phyloP scores from a whole-genome alignment of 2,113 vertebrate genomes.

The Coreoperca whiteheadi region DNA sequence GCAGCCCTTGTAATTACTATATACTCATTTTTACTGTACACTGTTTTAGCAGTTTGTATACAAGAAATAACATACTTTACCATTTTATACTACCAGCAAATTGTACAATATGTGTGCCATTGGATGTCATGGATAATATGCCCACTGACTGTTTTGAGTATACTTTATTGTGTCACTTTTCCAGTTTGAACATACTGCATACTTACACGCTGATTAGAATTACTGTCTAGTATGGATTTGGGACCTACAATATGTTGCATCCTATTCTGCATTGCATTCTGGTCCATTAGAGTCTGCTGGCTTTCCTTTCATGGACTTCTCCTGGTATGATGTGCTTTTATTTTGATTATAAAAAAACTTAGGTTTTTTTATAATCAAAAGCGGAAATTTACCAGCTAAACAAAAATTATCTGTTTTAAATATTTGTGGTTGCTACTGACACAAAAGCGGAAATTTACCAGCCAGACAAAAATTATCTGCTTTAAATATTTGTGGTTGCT shows the following conservation, averaged over 20 bases:
- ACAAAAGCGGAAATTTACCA: background rate
- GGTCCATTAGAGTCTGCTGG: background rate
- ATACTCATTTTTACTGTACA: no score
- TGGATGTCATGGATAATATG: no score
- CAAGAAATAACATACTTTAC: no score
- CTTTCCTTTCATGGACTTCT: background rate
- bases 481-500: background rate
- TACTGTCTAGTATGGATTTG: background rate
- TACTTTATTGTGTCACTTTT: background rate
- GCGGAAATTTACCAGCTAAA: background rate
- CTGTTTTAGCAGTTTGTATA: no score
- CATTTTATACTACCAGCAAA: no score
- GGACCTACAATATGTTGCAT: background rate
- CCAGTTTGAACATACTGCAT: background rate
- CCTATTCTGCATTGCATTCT: background rate
- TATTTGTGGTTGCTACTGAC: background rate
- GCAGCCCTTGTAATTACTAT: no score
- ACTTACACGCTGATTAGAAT: background rate
- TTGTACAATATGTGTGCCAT: no score
- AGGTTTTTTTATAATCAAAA: no score
- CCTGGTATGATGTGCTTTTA: background rate
- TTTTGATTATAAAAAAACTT: background rate
- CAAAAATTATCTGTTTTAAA: background rate
- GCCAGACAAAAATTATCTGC: background rate
- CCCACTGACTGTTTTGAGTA: background rate